A percentile compares a stretch with the other conserved stretches of the same genome.
Evolutionary conservation across 2,113 vertebrate species (phyloP).

Genomic region (Phrynosoma platyrhinos): DNA sequence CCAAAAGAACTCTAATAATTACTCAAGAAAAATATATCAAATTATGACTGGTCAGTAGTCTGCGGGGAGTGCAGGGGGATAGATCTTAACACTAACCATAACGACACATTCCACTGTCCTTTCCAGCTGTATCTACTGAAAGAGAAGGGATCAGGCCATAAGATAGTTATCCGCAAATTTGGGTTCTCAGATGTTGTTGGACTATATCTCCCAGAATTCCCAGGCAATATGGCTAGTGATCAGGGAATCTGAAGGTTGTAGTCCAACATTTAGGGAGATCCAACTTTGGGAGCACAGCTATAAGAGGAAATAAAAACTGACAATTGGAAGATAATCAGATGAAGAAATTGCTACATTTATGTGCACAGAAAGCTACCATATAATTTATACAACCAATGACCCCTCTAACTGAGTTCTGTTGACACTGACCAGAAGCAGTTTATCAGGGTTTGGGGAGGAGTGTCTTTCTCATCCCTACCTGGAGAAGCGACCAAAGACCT

Average conservation of each 20-base stretch:
- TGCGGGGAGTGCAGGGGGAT: background rate
- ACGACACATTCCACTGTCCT: background rate
- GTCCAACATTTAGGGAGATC: too few relatives aligned
- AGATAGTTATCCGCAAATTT: background rate
- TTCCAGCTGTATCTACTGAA: background rate
- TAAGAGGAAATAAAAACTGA: too few relatives aligned
- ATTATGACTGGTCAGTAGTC: background rate
- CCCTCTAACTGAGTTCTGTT: too few relatives aligned
- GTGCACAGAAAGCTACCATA: too few relatives aligned
- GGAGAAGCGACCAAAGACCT: too few relatives aligned
- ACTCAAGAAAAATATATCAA: background rate
- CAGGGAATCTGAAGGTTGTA: background rate
- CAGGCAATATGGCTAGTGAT: background rate
- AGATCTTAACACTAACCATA: background rate
- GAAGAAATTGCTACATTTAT: too few relatives aligned
- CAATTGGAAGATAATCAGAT: too few relatives aligned
- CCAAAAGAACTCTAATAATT: background rate
- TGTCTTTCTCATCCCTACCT: too few relatives aligned
- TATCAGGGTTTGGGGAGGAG: too few relatives aligned
- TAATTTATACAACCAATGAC: too few relatives aligned
- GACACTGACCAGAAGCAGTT: too few relatives aligned
- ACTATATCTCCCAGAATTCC: background rate
- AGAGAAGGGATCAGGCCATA: background rate
- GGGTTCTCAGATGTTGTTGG: background rate
- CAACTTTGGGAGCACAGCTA: too few relatives aligned